Conservation (phyloP, 1,140 invertebrate species). For the Tetramorium parvispinum region DNA sequence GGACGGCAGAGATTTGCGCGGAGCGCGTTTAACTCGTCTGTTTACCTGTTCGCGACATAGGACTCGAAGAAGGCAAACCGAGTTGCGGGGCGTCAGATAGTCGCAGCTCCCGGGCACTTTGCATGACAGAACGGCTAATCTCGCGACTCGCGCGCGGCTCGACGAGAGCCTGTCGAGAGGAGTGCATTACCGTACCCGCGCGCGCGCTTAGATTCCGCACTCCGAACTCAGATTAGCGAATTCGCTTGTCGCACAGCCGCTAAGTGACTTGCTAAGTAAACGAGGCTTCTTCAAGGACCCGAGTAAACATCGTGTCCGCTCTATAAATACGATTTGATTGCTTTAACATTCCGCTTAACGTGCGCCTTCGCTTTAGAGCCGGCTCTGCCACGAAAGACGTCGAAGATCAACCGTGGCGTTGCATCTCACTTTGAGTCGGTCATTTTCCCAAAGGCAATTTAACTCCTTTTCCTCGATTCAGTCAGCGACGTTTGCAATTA, state of each 20-base stretch:
- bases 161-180: constrained; percentile 60
- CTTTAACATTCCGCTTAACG: constrained; percentile 47
- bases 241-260: constrained; percentile 64
- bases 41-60: constrained; percentile 35
- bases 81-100: constrained; percentile 33
- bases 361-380: constrained; percentile 50
- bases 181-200: constrained; percentile 61
- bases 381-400: not conserved
- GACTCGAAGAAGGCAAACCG: constrained; percentile 48
- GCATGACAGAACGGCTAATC: constrained; percentile 64
- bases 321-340: constrained; percentile 63
- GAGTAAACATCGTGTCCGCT: constrained; percentile 69
- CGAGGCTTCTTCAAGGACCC: constrained; percentile 65
- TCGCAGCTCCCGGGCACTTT: constrained; percentile 33
- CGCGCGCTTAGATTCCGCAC: constrained; percentile 67
- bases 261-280: constrained; percentile 75
- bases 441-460: not conserved
- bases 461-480: not conserved
- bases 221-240: constrained; percentile 68
- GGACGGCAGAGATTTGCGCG: constrained; percentile 16
- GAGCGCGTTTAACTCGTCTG: constrained; percentile 25
- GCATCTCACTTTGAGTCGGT: constrained; percentile 2
- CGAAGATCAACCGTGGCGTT: not conserved
- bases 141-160: constrained; percentile 64
- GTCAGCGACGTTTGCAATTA: no score